phyloP scores from a whole-genome alignment of 2,113 vertebrate genomes.

The Haemorhous mexicanus region DNA sequence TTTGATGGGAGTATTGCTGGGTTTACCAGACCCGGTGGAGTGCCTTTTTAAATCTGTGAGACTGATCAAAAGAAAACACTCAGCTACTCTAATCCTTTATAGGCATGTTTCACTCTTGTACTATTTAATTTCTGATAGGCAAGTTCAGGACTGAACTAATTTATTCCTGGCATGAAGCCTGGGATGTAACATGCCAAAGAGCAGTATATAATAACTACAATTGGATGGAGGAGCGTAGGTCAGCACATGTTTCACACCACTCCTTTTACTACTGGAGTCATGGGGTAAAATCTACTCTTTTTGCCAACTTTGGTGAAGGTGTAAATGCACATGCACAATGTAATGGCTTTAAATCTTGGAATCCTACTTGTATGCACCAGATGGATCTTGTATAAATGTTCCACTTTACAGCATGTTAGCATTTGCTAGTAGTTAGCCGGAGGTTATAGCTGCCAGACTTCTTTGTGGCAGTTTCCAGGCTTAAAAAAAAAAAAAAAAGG shows the following conservation, averaged over 20 bases:
- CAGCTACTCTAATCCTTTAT: constrained; percentile 16
- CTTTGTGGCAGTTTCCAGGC: constrained; percentile 69
- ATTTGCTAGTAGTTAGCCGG: constrained; percentile 75
- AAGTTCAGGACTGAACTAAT: constrained; percentile 48
- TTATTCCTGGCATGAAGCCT: constrained; percentile 42
- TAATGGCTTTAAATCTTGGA: constrained; percentile 62
- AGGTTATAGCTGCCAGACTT: constrained; percentile 72
- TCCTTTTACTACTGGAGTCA: constrained; percentile 49
- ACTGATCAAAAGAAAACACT: constrained; percentile 39
- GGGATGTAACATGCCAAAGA: background rate
- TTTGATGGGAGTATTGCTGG: background rate
- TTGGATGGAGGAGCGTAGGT: background rate
- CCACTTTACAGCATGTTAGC: constrained; percentile 74
- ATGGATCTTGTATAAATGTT: constrained; percentile 73
- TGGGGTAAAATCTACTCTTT: constrained; percentile 43
- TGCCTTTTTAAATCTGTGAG: background rate
- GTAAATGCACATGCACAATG: constrained; percentile 60
- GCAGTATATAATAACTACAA: background rate
- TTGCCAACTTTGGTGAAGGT: constrained; percentile 59
- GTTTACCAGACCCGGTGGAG: background rate
- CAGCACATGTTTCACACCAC: constrained; percentile 31
- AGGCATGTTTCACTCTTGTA: constrained; percentile 9
- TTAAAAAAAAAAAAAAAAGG: background rate
- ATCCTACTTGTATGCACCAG: constrained; percentile 61
- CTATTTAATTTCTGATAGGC: constrained; percentile 50